Evolutionary conservation across 2,888 invertebrate genomes (phyloP), one percentile per base, ranked within the genome.

Genomic region (Hirtodrosophila cameraria): DNA sequence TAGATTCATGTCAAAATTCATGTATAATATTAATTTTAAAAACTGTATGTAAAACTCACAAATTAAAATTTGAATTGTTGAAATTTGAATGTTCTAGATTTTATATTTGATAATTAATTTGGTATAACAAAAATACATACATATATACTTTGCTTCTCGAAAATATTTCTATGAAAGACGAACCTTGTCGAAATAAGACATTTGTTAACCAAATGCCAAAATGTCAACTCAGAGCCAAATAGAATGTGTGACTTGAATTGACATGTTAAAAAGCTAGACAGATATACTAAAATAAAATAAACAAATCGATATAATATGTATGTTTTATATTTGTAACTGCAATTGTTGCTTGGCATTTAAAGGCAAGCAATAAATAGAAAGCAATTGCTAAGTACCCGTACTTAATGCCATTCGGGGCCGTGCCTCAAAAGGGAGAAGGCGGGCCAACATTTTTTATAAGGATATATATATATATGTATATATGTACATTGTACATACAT

Each of bases 221-320:
- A 42, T 69, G 70, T 53, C 75, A 43, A 66, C 20, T 43, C 30
- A 49, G 39, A 58, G 50, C 45, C 46, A 42, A 60, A 55, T 52
- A 52, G 54, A 70, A 69, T 73, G 74, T 73, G 60, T 35, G 71
- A 70, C 63, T 75, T 62, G 53, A 69, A 75, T 70, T 53, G 70
- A 63, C 70, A 63, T 39, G 55, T 42, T 52, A 11, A 55, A 54
- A 36, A 50, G 11, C 41, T 42, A 50, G 62, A 70, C 63, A 55
- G 35, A 57, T 55, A n/a, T 61, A 75, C 6, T 7, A 6, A 23
- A 23, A 53, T 61, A 75, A 45, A 69, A 48, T 15, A 49, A 57
- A 23, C 43, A 48, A 48, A 43, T 27, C 41, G 36, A 62, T 49
- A 53, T 54, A 71, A 57, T 41, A 13, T 16, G 35, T 35, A 38